Evolutionary conservation across 1,140 invertebrate species (phyloP).

Genomic region (Ylistrum balloti): DNA sequence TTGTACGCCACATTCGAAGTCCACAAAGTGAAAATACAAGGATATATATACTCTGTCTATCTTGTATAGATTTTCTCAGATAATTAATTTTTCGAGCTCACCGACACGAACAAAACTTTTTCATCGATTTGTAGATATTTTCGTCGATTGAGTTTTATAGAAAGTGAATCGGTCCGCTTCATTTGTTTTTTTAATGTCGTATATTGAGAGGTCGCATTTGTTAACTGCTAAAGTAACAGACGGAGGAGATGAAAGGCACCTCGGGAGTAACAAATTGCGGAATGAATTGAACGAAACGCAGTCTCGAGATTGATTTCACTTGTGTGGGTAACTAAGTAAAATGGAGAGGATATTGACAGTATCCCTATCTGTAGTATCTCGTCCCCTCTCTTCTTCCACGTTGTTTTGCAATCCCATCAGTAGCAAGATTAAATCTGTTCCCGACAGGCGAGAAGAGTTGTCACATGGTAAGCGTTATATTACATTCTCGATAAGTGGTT

Average conservation of each 20-base stretch:
- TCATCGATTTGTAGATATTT: not conserved
- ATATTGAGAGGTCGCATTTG: not conserved
- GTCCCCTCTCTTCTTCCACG: not conserved
- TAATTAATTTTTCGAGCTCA: not conserved
- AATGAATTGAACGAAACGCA: constrained; percentile 25
- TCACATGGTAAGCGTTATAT: constrained; percentile 29
- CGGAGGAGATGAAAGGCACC: constrained; percentile 4
- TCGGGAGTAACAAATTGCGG: not conserved
- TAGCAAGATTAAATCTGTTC: not conserved
- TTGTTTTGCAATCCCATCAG: not conserved
- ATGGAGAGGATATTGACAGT: not conserved
- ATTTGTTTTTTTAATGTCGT: no score
- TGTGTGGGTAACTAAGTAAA: constrained; percentile 11
- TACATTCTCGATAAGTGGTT: constrained; percentile 28
- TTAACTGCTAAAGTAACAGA: not conserved
- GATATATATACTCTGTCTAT: not conserved
- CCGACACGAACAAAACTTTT: not conserved
- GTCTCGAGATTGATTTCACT: not conserved
- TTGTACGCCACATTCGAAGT: no score
- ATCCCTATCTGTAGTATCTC: not conserved
- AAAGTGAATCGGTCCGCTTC: not conserved
- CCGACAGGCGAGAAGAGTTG: not conserved
- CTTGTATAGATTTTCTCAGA: not conserved
- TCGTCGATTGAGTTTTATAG: not conserved
- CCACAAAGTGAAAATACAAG: no score